Evolutionary conservation across 2,113 vertebrate species (phyloP).

Genomic region (Hippolais icterina): DNA sequence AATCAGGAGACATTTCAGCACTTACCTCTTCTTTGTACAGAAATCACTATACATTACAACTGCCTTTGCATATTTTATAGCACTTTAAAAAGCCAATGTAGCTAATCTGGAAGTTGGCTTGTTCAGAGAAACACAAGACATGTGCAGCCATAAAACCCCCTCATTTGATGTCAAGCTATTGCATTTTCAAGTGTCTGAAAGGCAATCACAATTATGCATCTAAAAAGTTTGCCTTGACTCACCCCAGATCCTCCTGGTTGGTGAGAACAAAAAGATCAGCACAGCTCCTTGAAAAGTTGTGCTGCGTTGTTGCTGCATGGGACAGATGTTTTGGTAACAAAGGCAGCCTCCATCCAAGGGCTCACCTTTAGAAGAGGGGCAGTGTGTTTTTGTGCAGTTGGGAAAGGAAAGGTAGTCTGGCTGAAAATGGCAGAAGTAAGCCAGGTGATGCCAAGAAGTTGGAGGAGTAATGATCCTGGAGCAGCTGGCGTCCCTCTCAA

Average conservation of each 20-base stretch:
- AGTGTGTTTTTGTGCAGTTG: neutral
- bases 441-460: neutral
- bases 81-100: conserved; percentile 24
- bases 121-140: conserved; percentile 38
- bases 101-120: conserved; percentile 47
- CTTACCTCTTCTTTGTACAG: conserved; percentile 28
- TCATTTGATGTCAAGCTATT: conserved; percentile 39
- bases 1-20: conserved; percentile 24
- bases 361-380: neutral
- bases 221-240: neutral
- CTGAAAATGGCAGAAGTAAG: neutral
- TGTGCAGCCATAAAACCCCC: conserved; percentile 50
- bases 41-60: conserved; percentile 29
- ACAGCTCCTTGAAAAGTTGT: neutral
- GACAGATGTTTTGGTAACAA: neutral
- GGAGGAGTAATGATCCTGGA: neutral
- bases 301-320: neutral
- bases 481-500: neutral
- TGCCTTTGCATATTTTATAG: conserved; percentile 53
- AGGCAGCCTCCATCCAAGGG: neutral
- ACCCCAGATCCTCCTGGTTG: neutral
- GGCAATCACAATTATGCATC: neutral
- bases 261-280: neutral
- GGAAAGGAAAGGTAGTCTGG: neutral
- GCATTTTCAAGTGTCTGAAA: conserved; percentile 31